phyloP scores from a whole-genome alignment of 37 sponge, comb jelly and placozoan species.

The Aphrocallistes beatrix region DNA sequence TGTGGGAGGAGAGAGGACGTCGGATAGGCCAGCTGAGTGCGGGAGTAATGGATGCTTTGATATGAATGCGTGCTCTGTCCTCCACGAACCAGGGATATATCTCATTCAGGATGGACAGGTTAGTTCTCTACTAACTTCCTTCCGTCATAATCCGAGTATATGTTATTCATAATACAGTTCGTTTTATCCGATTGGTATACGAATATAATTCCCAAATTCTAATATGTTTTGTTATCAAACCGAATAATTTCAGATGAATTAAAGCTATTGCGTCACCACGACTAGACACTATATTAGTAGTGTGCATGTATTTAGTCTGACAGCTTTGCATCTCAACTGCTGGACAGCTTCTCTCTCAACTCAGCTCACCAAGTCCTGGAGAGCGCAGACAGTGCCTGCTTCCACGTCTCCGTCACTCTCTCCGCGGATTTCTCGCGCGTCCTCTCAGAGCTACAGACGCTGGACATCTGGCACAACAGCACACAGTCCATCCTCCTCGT shows the following conservation, averaged over 20 bases:
- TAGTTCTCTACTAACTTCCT: not conserved
- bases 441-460: not conserved
- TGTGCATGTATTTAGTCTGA: constrained; percentile 8
- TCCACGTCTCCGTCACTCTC: not conserved
- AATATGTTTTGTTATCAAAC: no score
- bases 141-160: no score
- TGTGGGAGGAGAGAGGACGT: not conserved
- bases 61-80: not conserved
- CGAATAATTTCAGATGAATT: no score
- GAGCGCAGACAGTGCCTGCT: not conserved
- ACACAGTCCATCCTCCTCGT: not conserved
- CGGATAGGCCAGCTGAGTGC: not conserved
- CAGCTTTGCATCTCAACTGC: not conserved
- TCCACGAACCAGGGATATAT: not conserved
- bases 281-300: no score
- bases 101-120: not conserved
- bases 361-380: constrained; percentile 1
- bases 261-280: no score
- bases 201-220: no score
- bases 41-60: not conserved
- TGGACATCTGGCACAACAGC: not conserved
- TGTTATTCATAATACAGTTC: no score
- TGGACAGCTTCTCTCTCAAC: not conserved
- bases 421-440: not conserved
- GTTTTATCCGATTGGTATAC: no score